Conservation (phyloP, 2,113 vertebrate species). For the Rattus norvegicus region DNA sequence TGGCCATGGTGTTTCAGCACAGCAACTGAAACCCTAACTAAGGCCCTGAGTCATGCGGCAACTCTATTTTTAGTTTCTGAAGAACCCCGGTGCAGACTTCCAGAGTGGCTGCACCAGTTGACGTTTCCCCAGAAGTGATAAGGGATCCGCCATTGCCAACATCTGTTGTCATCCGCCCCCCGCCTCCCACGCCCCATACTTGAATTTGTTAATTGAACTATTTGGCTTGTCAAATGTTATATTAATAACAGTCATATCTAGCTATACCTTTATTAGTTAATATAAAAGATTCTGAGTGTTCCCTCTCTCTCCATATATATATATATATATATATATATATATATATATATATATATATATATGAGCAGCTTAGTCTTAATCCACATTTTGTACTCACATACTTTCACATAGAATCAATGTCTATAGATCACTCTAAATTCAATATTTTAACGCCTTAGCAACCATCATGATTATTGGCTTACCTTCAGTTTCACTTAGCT, state of each 20-base stretch:
- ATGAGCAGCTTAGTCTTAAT: background rate
- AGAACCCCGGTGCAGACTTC: background rate
- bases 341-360: background rate
- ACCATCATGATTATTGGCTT: background rate
- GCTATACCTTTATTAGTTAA: background rate
- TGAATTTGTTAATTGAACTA: background rate
- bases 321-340: background rate
- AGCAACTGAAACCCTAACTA: background rate
- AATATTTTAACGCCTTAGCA: background rate
- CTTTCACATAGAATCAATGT: background rate
- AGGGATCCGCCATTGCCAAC: background rate
- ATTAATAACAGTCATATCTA: background rate
- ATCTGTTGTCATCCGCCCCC: no score
- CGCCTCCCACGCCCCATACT: no score
- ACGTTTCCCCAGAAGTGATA: background rate
- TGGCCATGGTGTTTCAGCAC: background rate
- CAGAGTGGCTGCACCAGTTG: background rate
- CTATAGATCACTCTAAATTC: background rate
- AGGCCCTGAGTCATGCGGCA: background rate
- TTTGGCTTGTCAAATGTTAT: background rate
- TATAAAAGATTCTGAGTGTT: background rate
- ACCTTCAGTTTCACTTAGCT: conserved; percentile 4
- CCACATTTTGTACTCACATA: background rate
- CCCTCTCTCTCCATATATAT: no score
- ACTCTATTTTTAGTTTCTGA: background rate